A percentile compares a stretch with the other conserved stretches of the same genome.
phyloP scores from a whole-genome alignment of 2,797 vertebrate genomes.

The Tympanoctomys barrerae region DNA sequence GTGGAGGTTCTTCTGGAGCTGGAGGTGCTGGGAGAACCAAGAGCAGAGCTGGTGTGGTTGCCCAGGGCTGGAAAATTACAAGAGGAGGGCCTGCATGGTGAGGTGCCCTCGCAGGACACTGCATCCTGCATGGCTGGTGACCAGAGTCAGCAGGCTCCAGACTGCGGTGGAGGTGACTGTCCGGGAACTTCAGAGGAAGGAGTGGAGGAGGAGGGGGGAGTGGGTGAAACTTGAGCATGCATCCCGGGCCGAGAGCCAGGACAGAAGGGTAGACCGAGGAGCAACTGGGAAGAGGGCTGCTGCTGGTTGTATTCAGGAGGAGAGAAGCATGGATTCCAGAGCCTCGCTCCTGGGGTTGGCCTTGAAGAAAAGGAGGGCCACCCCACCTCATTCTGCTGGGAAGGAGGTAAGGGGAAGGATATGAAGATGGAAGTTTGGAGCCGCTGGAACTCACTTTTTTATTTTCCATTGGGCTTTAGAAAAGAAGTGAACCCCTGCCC shows the following conservation, averaged over 20 bases:
- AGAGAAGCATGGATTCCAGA: constrained; percentile 48
- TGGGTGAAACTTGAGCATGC: not conserved
- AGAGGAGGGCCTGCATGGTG: not conserved
- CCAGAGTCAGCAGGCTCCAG: not conserved
- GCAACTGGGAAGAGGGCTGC: not conserved
- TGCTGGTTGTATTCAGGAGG: not conserved
- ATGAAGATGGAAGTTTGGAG: not conserved
- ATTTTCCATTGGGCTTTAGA: not conserved
- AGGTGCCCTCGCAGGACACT: not conserved
- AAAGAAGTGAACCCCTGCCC: not conserved
- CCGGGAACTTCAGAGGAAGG: not conserved
- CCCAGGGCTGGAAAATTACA: not conserved
- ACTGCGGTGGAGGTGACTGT: not conserved
- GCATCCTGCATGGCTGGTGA: not conserved
- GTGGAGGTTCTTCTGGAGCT: not conserved
- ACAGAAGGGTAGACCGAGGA: not conserved
- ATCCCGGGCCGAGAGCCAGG: not conserved
- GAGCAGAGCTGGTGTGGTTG: not conserved
- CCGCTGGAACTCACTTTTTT: not conserved
- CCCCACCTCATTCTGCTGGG: not conserved
- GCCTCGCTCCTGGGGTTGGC: constrained; percentile 9
- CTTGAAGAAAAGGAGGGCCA: constrained; percentile 55
- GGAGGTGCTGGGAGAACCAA: not conserved
- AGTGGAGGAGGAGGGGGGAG: not conserved
- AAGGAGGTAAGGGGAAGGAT: constrained; percentile 43